Percentiles rank a stretch among this genome's conserved stretches.
These are phyloP conservation scores for Chaitophorus viminalis DNA, from an alignment of 2,888 invertebrate species.

Conservation along the genomic window DNA sequence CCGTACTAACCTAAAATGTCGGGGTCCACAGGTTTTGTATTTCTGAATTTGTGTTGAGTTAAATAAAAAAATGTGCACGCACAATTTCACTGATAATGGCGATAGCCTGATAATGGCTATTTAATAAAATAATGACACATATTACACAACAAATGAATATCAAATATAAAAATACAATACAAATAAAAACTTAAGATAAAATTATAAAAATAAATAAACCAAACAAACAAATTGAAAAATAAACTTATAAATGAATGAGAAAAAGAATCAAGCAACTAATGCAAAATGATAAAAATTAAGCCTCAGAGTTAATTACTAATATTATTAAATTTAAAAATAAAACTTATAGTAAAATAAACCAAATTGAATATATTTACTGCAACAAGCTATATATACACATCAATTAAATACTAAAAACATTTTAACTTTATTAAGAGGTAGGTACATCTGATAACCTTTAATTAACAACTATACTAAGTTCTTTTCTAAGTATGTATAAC, in stretches of 20 bases:
- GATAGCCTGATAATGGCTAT: constrained; percentile 41
- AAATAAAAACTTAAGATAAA: constrained; percentile 32
- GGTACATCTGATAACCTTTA: constrained; percentile 21
- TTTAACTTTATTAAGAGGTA: constrained; percentile 10
- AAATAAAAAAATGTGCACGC: constrained; percentile 46
- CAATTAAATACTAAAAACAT: not conserved
- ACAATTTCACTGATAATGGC: constrained; percentile 53
- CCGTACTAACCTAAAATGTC: constrained; percentile 58
- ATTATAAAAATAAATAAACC: constrained; percentile 15
- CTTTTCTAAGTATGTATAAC: not conserved
- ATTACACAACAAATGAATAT: constrained; percentile 55
- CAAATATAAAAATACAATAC: constrained; percentile 42
- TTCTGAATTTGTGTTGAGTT: constrained; percentile 58
- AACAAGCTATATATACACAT: not conserved
- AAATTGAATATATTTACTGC: not conserved
- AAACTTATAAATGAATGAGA: constrained; percentile 12
- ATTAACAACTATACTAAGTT: not conserved
- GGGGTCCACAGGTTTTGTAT: constrained; percentile 58
- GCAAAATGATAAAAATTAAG: constrained; percentile 27
- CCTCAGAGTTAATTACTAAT: constrained; percentile 1
- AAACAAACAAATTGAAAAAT: too few species aligned
- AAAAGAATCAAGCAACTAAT: constrained; percentile 41
- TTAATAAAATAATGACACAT: constrained; percentile 57
- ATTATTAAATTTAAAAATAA: constrained; percentile 5
- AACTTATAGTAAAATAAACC: not conserved